phyloP scores from a whole-genome alignment of 1,140 invertebrate genomes.

The Solen grandis region DNA sequence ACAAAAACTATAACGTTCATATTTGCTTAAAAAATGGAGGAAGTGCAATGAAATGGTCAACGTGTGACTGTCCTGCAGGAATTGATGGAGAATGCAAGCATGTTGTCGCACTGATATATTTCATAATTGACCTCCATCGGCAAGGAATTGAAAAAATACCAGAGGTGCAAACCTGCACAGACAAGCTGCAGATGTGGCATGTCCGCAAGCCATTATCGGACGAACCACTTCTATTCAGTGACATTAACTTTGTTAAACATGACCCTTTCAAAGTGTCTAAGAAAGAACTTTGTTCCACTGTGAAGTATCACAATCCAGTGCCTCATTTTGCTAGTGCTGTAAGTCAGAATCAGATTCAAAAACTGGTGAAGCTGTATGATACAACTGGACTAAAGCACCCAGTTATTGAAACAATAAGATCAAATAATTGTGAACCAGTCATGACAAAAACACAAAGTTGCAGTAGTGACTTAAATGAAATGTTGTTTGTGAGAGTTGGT shows the following conservation, averaged over 20 bases:
- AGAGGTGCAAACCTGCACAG: constrained; percentile 39
- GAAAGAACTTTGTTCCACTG: constrained; percentile 38
- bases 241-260: constrained; percentile 51
- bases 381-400: constrained; percentile 10
- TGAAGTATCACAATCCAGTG: constrained; percentile 39
- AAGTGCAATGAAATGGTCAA: constrained; percentile 29
- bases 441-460: constrained; percentile 18
- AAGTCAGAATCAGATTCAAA: neutral
- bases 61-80: too few species aligned
- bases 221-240: constrained; percentile 45
- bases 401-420: constrained; percentile 34
- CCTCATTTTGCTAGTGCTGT: constrained; percentile 15
- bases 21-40: constrained; percentile 39
- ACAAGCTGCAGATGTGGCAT: constrained; percentile 49
- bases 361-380: constrained; percentile 33
- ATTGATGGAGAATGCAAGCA: too few species aligned
- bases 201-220: constrained; percentile 40
- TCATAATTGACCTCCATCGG: constrained; percentile 30
- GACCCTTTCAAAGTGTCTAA: constrained; percentile 34
- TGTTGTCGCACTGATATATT: constrained; percentile 39
- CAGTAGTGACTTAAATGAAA: constrained; percentile 28
- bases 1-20: too few species aligned
- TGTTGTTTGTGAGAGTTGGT: constrained; percentile 9
- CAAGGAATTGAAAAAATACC: too few species aligned
- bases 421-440: constrained; percentile 27